phyloP scores from a whole-genome alignment of 2,888 invertebrate genomes.

The Hypena proboscidalis region DNA sequence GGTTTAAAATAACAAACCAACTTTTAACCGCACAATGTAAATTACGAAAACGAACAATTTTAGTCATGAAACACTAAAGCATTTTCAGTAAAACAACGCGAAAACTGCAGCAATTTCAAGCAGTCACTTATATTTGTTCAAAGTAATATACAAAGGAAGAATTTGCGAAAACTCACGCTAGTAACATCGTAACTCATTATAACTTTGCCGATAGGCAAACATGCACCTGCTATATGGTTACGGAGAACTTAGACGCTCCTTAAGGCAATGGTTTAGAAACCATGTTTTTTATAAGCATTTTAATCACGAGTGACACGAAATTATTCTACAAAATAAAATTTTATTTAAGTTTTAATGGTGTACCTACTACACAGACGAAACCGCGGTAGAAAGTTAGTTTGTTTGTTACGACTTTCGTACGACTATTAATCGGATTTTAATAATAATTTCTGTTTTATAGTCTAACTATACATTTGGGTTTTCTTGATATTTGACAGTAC shows the following conservation, averaged over 20 bases:
- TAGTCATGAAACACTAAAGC: slow-evolving; percentile 13
- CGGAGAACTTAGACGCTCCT: slow-evolving; percentile 40
- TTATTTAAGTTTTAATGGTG: too few relatives aligned
- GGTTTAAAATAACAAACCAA: not conserved
- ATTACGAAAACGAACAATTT: slow-evolving; percentile 6
- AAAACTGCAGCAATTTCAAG: slow-evolving; percentile 39
- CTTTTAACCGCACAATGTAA: slow-evolving; percentile 1
- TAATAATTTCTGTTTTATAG: too few relatives aligned
- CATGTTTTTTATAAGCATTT: too few relatives aligned
- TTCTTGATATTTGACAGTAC: too few relatives aligned
- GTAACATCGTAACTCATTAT: slow-evolving; percentile 62
- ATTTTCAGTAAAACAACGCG: slow-evolving; percentile 16
- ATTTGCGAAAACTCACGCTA: slow-evolving; percentile 55
- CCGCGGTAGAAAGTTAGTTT: too few relatives aligned
- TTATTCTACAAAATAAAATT: too few relatives aligned
- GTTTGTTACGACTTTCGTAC: too few relatives aligned
- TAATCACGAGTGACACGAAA: too few relatives aligned
- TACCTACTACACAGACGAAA: too few relatives aligned
- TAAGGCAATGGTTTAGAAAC: too few relatives aligned
- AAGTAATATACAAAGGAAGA: slow-evolving; percentile 46
- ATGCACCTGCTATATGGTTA: slow-evolving; percentile 41
- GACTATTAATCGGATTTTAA: too few relatives aligned
- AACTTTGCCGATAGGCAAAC: slow-evolving; percentile 55
- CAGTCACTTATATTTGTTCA: slow-evolving; percentile 29
- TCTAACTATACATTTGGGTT: too few relatives aligned